phyloP scores from a whole-genome alignment of 2,888 invertebrate genomes.

The Macrosiphum euphorbiae region DNA sequence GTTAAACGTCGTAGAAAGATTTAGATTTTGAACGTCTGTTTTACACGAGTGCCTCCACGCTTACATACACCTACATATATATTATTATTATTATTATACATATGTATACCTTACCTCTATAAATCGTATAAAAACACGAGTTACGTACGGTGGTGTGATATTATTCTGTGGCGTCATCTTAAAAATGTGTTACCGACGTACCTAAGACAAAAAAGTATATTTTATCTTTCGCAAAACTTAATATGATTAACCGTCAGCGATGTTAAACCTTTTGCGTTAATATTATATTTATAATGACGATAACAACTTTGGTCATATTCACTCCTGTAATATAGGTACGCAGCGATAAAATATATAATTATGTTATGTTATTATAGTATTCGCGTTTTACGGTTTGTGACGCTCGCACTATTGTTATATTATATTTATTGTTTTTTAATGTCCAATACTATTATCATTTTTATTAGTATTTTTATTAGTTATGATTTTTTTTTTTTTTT shows the following conservation, averaged over 20 bases:
- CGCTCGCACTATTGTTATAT: not conserved
- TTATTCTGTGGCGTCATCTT: not conserved
- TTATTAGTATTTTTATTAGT: not conserved
- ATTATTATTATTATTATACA: not conserved
- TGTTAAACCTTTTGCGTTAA: not conserved
- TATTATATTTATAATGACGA: not conserved
- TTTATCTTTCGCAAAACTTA: not conserved
- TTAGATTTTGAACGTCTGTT: constrained; percentile 31
- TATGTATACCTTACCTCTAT: not conserved
- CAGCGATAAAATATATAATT: too few species aligned
- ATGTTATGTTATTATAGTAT: not conserved
- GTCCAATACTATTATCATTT: not conserved
- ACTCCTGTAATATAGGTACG: not conserved
- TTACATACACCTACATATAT: not conserved
- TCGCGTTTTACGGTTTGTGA: not conserved
- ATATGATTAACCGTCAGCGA: not conserved
- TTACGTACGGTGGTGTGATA: not conserved
- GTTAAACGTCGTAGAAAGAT: constrained; percentile 28
- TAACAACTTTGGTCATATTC: not conserved
- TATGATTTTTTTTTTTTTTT: not conserved
- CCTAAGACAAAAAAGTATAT: not conserved
- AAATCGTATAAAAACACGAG: not conserved
- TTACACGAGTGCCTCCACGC: not conserved
- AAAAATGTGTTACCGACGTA: not conserved
- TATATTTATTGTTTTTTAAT: not conserved